These are phyloP conservation scores for Stegodyphus mimosarum DNA, from an alignment of 1,140 invertebrate genomes.

Conservation along the genomic window DNA sequence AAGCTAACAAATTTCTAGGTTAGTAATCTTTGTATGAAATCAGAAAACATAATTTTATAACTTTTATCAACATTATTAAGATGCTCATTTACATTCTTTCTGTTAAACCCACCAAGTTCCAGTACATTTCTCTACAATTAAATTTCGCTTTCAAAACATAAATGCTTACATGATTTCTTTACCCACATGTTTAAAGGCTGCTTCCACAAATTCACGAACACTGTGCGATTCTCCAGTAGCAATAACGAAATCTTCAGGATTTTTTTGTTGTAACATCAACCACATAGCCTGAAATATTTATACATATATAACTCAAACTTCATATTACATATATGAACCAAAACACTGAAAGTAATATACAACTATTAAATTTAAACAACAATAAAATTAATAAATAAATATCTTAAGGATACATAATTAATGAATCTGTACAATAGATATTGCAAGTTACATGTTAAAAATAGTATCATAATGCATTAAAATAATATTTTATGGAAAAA, in stretches of 20 bases:
- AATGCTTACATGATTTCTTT: constrained; percentile 70
- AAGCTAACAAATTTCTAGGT: background rate
- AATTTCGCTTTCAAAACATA: background rate
- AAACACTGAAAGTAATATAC: too few relatives aligned
- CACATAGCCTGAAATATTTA: constrained; percentile 89
- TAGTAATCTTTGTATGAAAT: background rate
- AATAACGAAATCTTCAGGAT: constrained; percentile 96
- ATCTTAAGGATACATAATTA: too few relatives aligned
- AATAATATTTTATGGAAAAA: background rate
- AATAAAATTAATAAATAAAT: too few relatives aligned
- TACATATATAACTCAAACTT: too few relatives aligned
- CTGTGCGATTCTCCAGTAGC: constrained; percentile 95
- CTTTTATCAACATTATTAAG: background rate
- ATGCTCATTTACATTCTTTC: background rate
- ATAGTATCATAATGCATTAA: too few relatives aligned
- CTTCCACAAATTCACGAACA: constrained; percentile 96
- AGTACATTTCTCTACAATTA: background rate
- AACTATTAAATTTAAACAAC: too few relatives aligned
- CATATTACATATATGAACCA: too few relatives aligned
- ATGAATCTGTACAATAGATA: too few relatives aligned
- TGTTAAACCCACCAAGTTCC: background rate
- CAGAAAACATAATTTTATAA: background rate
- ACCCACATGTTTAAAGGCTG: constrained; percentile 83
- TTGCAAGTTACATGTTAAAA: too few relatives aligned
- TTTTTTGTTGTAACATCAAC: constrained; percentile 96